Base-by-base conservation (phyloP, 2,113 vertebrate genomes). In the Xerus inauris region DNA sequence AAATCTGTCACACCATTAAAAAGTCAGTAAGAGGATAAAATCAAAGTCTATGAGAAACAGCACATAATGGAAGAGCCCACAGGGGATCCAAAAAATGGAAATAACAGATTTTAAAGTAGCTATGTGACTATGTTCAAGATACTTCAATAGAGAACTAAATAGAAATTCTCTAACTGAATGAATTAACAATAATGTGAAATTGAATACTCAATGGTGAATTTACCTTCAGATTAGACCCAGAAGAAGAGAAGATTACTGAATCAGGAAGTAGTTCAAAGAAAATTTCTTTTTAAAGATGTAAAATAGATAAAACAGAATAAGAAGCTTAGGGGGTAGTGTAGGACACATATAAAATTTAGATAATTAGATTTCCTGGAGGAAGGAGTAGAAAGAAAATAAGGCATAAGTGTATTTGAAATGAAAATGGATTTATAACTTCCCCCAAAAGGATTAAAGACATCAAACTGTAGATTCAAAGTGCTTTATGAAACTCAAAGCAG, bases 221-320 rank as follows among this genome's bases (percentile, higher is more conserved):
- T 90, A 54, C 54, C 42, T 14, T 69, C 80, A 89, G 4, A 73
- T 75, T 91, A 82, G 7, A 69, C 17, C 1, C 8, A 13, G 12
- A 4, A 62, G 69, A 90, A 75, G 54, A 95, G 20, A 90, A n/a
- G 5, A 84, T 84, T 57, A 84, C 40, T 69, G 32, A 89, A 80
- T 71, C 54, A 92, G 79, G 94, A 82, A 59, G n/a, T 35, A 86
- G 54, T 89, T 89, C n/a, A 87, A 54, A 89, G 28, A 89, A 72
- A 42, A 38, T 42, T 12, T 9, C 1, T 69, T 69, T 90, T 82
- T 81, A 91, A 89, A 92, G 28, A 80, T 19, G 30, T 7, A 83
- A 79, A 79, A 62, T 59, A 64, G 22, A 47, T 89, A 51, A 91
- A 87, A 73, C 59, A 82, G 14, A 79, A 47, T 54, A 32, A 71